Evolutionary conservation across 2,797 vertebrate genomes (phyloP).

Genomic region (Rousettus madagascariensis): DNA sequence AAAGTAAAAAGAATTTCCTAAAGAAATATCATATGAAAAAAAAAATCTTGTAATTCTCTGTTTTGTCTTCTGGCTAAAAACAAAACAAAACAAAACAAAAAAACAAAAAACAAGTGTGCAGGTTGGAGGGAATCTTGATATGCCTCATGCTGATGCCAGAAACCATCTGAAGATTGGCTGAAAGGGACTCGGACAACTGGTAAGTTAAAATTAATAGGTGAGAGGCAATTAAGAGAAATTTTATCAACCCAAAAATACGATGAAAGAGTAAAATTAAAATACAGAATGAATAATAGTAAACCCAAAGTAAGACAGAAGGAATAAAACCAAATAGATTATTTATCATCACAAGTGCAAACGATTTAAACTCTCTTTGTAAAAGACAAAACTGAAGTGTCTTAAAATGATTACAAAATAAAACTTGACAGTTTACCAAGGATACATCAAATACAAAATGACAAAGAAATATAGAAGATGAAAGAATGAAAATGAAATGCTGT

Average conservation of each 20-base stretch:
- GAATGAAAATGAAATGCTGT: neutral
- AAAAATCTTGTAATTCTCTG: neutral
- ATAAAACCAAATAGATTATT: neutral
- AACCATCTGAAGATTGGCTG: neutral
- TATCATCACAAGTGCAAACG: neutral
- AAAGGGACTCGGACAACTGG: neutral
- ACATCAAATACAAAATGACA: neutral
- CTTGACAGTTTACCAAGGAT: neutral
- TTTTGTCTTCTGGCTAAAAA: neutral
- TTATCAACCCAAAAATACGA: neutral
- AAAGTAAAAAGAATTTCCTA: neutral
- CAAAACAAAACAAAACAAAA: no score
- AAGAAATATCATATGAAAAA: neutral
- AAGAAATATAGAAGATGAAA: neutral
- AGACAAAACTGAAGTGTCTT: neutral
- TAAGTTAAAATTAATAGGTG: neutral
- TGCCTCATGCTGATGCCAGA: neutral
- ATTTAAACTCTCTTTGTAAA: neutral
- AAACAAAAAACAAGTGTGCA: neutral
- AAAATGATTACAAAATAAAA: neutral
- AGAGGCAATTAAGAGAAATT: neutral
- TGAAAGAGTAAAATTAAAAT: neutral
- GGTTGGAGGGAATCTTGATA: neutral
- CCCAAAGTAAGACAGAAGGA: neutral
- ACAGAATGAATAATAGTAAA: neutral